Base-by-base conservation (phyloP, 2,113 vertebrate species). In the Origma solitaria region DNA sequence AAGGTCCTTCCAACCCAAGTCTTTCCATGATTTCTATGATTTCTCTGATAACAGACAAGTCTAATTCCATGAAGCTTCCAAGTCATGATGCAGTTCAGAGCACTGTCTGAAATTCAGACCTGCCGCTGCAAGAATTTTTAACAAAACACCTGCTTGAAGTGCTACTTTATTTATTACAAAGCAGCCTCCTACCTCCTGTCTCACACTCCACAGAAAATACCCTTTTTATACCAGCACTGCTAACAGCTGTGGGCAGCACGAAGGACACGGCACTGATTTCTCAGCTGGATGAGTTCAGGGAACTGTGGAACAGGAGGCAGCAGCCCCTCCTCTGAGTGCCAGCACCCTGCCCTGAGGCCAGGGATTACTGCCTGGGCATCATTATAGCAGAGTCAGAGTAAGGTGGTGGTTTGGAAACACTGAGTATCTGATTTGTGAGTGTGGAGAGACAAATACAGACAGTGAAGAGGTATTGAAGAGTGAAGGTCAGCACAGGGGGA, bases 391-490 rank as follows among this genome's bases (percentile, higher is more conserved):
- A 68, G 35, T 5, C 61, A 11, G 62, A 38, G 22, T 14, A 65
- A 61, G 33, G 28, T 13, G 21, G 10, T 44, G n/a, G 13, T 33
- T 51, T 68, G 62, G 45, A 64, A 84, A 22, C 1, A 0, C 53
- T 53, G 58, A 40, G 15, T 80, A n/a, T 83, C 68, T 88, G 49
- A 37, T 14, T 15, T 28, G 51, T 20, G 15, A 51, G 24, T 27
- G 28, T 0, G 0, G 66, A 82, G 35, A 50, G 37, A 20, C 35
- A 38, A 38, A 44, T 8, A 12, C 0, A n/a, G 54, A 7, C 16
- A 57, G 22, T 4, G 8, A 71, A 35, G 6, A 13, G 2, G 1
- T 6, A 9, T 2, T 57, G 53, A 37, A 64, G 53, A 30, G 38
- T 13, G 61, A 33, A 40, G 35, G 65, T 28, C 85, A 49, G 53